A percentile compares a stretch with the other conserved stretches of the same genome.
Evolutionary conservation across 2,888 invertebrate species (phyloP).

Genomic region (Oxytorus armatus): DNA sequence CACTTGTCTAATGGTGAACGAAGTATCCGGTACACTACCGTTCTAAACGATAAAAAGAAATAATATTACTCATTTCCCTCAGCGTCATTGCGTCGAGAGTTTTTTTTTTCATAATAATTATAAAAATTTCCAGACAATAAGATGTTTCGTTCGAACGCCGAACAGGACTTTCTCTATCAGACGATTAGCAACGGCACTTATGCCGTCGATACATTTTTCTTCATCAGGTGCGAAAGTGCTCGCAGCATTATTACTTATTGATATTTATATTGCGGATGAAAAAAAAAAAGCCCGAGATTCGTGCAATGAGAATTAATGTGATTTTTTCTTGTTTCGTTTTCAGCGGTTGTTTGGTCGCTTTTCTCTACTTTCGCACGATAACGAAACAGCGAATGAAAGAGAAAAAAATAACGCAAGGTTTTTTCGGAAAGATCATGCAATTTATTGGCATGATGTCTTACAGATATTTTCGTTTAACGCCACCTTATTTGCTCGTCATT

Average conservation of each 20-base stretch:
- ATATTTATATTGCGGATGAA: not conserved
- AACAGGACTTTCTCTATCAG: constrained; percentile 85
- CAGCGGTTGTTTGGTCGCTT: constrained; percentile 90
- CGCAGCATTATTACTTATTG: not conserved
- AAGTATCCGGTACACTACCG: constrained; percentile 75
- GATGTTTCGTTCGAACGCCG: constrained; percentile 83
- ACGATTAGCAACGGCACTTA: constrained; percentile 86
- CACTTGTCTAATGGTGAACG: constrained; percentile 78
- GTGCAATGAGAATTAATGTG: not conserved
- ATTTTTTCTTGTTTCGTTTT: constrained; percentile 68
- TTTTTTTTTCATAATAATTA: not conserved
- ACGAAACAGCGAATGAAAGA: constrained; percentile 85
- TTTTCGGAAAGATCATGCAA: constrained; percentile 84
- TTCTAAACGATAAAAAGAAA: not conserved
- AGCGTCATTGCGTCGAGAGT: too few relatives aligned
- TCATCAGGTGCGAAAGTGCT: constrained; percentile 86
- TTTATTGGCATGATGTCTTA: constrained; percentile 85
- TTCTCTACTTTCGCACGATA: constrained; percentile 89
- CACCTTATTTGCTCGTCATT: constrained; percentile 92
- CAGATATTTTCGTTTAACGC: constrained; percentile 88
- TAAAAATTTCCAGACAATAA: constrained; percentile 83
- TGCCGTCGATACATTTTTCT: constrained; percentile 88
- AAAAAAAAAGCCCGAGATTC: not conserved
- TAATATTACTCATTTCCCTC: not conserved
- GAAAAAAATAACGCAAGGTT: constrained; percentile 83